A percentile compares a stretch with the other conserved stretches of the same genome.
Conservation (phyloP, 2,797 vertebrate species). For the Rallus crepitans region DNA sequence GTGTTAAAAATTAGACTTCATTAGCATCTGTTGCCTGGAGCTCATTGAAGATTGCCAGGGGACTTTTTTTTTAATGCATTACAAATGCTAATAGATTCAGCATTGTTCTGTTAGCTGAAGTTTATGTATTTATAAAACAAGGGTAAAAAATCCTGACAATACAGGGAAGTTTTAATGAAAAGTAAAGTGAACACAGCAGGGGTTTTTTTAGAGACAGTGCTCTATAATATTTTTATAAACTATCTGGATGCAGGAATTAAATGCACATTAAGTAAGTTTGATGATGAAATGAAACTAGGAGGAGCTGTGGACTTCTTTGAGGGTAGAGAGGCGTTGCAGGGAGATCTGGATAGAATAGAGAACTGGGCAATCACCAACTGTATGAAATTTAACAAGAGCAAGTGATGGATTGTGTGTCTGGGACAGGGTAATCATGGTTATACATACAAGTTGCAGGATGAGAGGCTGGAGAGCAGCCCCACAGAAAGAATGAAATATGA, state of each 20-base stretch:
- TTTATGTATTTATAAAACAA: not conserved
- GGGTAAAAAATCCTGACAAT: not conserved
- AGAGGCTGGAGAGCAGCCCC: not conserved
- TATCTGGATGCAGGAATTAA: not conserved
- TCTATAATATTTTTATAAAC: not conserved
- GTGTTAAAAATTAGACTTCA: not conserved
- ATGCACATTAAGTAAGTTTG: not conserved
- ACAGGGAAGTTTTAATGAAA: not conserved
- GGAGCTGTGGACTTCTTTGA: not conserved
- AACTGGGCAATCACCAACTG: not conserved
- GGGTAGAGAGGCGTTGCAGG: not conserved
- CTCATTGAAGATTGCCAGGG: not conserved
- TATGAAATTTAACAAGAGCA: not conserved
- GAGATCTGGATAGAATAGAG: not conserved
- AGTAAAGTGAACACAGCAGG: rapidly evolving
- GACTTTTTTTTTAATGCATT: not conserved
- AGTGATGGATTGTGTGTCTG: not conserved
- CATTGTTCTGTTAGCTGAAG: not conserved
- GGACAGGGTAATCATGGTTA: not conserved
- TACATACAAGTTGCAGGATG: rapidly evolving
- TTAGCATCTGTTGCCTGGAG: not conserved
- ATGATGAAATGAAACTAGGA: not conserved
- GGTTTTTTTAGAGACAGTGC: not conserved
- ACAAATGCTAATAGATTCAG: not conserved
- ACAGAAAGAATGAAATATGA: not conserved